Conservation (phyloP, 1,140 invertebrate genomes). For the Rhagoletis pomonella region DNA sequence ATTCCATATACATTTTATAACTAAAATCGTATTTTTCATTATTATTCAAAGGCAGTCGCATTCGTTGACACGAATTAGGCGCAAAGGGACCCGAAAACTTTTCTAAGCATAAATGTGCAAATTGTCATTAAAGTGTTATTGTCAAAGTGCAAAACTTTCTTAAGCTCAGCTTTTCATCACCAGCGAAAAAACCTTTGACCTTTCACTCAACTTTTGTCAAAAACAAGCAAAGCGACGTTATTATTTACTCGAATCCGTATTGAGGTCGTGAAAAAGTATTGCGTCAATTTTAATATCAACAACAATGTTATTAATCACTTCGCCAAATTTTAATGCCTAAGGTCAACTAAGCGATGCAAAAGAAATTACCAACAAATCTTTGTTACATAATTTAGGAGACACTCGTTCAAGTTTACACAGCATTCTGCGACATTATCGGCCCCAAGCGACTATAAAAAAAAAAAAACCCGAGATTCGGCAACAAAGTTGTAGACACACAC, state of each 20-base stretch:
- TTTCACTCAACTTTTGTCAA: background rate
- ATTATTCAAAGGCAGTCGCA: too few relatives aligned
- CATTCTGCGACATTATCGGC: background rate
- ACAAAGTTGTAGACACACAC: conserved; percentile 31
- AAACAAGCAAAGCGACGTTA: background rate
- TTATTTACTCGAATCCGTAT: background rate
- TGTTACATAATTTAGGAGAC: conserved; percentile 22
- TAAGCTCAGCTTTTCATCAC: background rate
- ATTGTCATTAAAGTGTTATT: background rate
- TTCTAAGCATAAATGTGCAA: background rate
- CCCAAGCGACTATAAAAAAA: background rate
- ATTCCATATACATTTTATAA: too few relatives aligned
- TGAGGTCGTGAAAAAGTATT: background rate
- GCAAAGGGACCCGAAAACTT: background rate
- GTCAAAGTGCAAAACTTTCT: background rate
- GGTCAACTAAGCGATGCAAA: conserved; percentile 12
- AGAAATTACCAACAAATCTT: background rate
- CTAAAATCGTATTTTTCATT: too few relatives aligned
- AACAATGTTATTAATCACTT: background rate
- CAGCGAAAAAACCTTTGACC: background rate
- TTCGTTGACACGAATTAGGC: too few relatives aligned
- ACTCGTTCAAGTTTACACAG: background rate
- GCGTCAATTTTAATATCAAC: background rate
- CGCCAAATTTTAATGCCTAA: background rate
- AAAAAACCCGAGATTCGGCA: background rate